Conservation (phyloP, 2,113 vertebrate species). For the Porphyrio hochstetteri region DNA sequence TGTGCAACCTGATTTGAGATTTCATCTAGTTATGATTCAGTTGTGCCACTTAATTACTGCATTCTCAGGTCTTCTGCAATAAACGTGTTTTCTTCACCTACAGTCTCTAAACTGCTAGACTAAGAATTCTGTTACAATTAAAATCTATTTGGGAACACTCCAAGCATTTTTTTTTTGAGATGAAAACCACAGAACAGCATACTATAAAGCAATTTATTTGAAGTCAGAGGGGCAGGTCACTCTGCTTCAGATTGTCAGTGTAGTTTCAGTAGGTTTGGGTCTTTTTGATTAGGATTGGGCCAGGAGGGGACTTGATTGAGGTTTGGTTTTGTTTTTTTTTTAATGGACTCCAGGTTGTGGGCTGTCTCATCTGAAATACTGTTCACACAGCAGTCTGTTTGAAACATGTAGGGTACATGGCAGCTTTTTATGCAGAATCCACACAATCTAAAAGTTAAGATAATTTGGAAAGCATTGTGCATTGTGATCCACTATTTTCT, state of each 20-base stretch:
- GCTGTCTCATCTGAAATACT: background rate
- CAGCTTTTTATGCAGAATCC: background rate
- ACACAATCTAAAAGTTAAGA: slow-evolving; percentile 5
- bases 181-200: slow-evolving; percentile 5
- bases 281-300: background rate
- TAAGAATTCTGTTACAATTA: slow-evolving; percentile 61
- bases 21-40: slow-evolving; percentile 49
- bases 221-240: background rate
- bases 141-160: slow-evolving; percentile 61
- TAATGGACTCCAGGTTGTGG: background rate
- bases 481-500: background rate
- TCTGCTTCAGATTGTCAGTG: background rate
- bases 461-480: background rate
- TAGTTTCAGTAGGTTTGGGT: background rate
- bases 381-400: background rate
- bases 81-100: slow-evolving; percentile 69
- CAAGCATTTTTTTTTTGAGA: slow-evolving; percentile 24
- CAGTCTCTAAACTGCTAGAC: slow-evolving; percentile 46
- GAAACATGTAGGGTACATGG: background rate
- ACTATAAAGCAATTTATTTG: slow-evolving; percentile 25
- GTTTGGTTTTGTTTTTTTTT: background rate
- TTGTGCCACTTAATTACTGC: slow-evolving; percentile 67
- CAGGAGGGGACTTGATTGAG: background rate
- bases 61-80: slow-evolving; percentile 34
- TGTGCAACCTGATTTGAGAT: slow-evolving; percentile 17